phyloP scores from a whole-genome alignment of 2,113 vertebrate species.

The Alosa alosa region DNA sequence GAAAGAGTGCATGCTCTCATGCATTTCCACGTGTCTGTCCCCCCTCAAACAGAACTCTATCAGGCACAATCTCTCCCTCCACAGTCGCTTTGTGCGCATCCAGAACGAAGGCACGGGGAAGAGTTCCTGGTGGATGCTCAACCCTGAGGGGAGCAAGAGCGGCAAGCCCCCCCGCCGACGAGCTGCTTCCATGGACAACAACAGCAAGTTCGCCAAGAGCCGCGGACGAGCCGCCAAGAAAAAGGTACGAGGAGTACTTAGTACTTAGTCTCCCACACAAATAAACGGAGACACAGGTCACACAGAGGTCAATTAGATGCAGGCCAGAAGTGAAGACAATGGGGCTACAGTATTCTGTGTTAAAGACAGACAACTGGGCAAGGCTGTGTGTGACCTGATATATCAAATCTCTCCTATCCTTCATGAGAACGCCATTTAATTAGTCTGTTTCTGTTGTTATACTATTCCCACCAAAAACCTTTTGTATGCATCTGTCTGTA shows the following conservation, averaged over 20 bases:
- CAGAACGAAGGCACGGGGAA: constrained; percentile 98
- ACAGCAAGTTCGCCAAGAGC: constrained; percentile 93
- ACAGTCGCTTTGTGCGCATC: constrained; percentile 94
- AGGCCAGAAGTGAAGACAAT: background rate
- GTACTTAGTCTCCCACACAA: background rate
- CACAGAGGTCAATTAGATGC: background rate
- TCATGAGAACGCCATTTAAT: background rate
- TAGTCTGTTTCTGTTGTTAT: background rate
- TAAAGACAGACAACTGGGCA: background rate
- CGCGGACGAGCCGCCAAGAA: constrained; percentile 92
- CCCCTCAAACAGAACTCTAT: constrained; percentile 88
- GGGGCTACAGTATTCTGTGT: background rate
- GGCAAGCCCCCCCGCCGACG: constrained; percentile 93
- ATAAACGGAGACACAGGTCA: background rate
- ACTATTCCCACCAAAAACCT: background rate
- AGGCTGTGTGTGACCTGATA: background rate
- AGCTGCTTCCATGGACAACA: constrained; percentile 96
- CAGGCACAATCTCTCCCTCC: constrained; percentile 94
- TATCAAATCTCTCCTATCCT: background rate
- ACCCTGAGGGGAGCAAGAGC: constrained; percentile 93
- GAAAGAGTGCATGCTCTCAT: background rate
- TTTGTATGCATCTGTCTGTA: background rate
- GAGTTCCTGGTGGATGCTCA: constrained; percentile 99
- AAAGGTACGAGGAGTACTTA: constrained; percentile 69
- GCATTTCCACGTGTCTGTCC: background rate